Evolutionary conservation across 1,140 invertebrate genomes (phyloP).

Genomic region (Metopolophium dirhodum): DNA sequence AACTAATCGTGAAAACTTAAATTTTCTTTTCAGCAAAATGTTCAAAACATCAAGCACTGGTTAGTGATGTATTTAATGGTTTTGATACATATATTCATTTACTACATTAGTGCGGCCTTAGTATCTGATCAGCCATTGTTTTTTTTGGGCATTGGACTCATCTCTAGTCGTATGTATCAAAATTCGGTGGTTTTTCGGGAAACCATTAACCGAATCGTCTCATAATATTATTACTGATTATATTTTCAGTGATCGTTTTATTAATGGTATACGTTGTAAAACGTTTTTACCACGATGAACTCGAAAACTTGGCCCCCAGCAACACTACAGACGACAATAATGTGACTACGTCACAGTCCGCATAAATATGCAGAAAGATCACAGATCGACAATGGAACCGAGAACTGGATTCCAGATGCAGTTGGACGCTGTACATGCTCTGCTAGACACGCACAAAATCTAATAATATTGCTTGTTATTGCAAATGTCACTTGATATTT

Average conservation of each 20-base stretch:
- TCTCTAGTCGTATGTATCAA: constrained; percentile 4
- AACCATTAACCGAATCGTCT: neutral
- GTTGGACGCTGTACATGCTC: neutral
- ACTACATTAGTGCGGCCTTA: neutral
- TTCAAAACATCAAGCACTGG: constrained; percentile 10
- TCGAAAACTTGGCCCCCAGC: neutral
- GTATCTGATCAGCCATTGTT: neutral
- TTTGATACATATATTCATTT: neutral
- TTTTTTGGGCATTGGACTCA: neutral
- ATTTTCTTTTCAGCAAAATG: constrained; percentile 6
- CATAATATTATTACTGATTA: neutral
- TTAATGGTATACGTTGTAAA: neutral
- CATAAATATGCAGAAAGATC: neutral
- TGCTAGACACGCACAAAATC: neutral
- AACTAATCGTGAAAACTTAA: neutral
- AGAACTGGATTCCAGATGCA: neutral
- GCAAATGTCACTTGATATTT: neutral
- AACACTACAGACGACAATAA: neutral
- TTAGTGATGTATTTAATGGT: neutral
- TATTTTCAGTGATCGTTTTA: neutral
- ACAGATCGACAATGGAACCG: neutral
- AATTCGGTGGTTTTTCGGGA: neutral
- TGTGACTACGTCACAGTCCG: neutral
- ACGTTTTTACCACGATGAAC: neutral
- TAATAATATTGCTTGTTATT: neutral